These are phyloP conservation scores for Cygnus buccinator DNA, from an alignment of 2,113 vertebrate species.

Conservation along the genomic window DNA sequence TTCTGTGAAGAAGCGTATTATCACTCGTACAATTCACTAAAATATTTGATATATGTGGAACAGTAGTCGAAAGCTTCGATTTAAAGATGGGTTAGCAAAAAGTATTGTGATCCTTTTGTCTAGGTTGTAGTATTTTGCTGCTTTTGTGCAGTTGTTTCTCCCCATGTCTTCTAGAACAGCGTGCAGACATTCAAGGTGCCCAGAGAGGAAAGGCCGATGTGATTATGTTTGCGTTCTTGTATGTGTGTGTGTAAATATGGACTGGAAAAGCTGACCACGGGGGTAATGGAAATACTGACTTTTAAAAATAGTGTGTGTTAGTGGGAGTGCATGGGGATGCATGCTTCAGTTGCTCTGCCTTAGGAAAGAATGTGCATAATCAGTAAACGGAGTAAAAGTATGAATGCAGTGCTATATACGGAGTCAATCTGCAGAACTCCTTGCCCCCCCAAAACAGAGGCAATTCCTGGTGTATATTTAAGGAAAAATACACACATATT, in stretches of 20 bases:
- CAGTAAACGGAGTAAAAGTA: neutral
- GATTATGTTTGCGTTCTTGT: neutral
- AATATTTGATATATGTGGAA: neutral
- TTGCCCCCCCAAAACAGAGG: neutral
- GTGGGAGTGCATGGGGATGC: neutral
- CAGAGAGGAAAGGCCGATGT: neutral
- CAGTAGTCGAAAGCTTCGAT: neutral
- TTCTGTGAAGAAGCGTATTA: neutral
- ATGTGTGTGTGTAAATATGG: neutral
- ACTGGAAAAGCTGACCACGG: neutral
- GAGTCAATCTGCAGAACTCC: neutral
- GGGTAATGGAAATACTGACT: neutral
- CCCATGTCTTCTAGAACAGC: neutral
- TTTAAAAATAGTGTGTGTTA: neutral
- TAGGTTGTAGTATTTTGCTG: accelerated
- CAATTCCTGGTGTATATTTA: neutral
- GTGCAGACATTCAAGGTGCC: neutral
- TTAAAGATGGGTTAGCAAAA: neutral
- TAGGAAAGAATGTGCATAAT: neutral
- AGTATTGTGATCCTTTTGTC: accelerated
- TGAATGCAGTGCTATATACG: neutral
- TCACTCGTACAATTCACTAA: neutral
- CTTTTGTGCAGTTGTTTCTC: neutral
- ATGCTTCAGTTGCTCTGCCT: neutral
- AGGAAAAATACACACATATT: neutral